Base-by-base conservation (phyloP, 2,888 invertebrate species). In the Netelia inedita region DNA sequence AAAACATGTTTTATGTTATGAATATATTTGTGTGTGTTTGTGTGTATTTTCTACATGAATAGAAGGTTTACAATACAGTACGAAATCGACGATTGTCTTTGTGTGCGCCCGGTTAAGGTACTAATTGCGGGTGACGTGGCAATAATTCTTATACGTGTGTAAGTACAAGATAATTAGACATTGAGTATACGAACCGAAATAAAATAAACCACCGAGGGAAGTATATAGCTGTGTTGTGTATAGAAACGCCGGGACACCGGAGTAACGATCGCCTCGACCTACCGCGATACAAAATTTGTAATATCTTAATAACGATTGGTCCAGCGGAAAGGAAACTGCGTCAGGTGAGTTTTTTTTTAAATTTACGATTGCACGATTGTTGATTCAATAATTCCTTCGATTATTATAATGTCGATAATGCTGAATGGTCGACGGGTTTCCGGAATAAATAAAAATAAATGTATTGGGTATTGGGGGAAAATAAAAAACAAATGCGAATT, bases 81-180 rank as follows among this genome's bases (percentile, higher is more conserved):
- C 65, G 28, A 19, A 66, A 73, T 43, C 5, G 55, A 71, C 69
- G 75, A 85, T 82, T 79, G 85, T 82, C 79, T 82, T 74, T 71
- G 79, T 85, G 81, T 79, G 65, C 79, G 71, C 71, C 71, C 74
- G 74, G 79, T 75, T 79, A 71, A 85, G 66, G 72, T 76, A 79
- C 82, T 85, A 85, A 85, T 85, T 82, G 79, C 82, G 66, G 79
- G 72, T 85, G 85, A 82, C 79, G 85, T 82, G 85, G 65, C 74
- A 41, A 57, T 43, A 16, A n/a, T 43, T 28, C 21, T 59, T 73
- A 72, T 72, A 21, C 57, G 41, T 72, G 16, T 23, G n/a, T 23
- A 69, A 46, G 46, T 46, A 69, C 46, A 46, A 78, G 76, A 81
- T 81, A 78, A 84, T 81, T 81, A 73, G 78, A 63, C 63, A 68